Percentiles rank a stretch among this genome's conserved stretches.
Evolutionary conservation across 2,113 vertebrate species (phyloP).

Genomic region (Carassius auratus): DNA sequence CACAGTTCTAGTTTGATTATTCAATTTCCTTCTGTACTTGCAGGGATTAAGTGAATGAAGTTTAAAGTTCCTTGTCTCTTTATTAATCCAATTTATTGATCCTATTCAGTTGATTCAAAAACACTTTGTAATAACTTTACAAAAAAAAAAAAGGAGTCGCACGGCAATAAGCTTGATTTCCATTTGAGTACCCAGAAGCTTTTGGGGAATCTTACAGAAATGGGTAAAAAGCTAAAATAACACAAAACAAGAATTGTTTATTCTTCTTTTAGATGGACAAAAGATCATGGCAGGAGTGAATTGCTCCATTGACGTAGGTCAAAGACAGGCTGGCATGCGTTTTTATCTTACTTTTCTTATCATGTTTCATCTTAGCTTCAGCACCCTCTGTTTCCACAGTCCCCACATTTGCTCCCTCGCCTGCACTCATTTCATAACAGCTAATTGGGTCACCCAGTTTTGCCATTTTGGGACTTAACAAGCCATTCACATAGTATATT

Average conservation of each 20-base stretch:
- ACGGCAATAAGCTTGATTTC: neutral
- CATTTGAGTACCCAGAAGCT: conserved; percentile 5
- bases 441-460: conserved; percentile 47
- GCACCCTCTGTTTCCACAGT: conserved; percentile 49
- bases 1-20: conserved; percentile 53
- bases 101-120: conserved; percentile 47
- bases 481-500: neutral
- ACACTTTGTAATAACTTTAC: conserved; percentile 43
- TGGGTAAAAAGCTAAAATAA: neutral
- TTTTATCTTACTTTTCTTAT: conserved; percentile 32
- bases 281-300: conserved; percentile 33
- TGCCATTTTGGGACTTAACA: conserved; percentile 34
- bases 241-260: neutral
- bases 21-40: conserved; percentile 48
- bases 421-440: conserved; percentile 30
- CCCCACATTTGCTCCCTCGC: conserved; percentile 16
- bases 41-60: conserved; percentile 52
- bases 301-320: conserved; percentile 38
- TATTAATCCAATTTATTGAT: conserved; percentile 54
- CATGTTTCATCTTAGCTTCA: conserved; percentile 50
- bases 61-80: conserved; percentile 47
- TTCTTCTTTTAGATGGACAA: neutral
- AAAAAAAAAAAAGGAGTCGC: neutral
- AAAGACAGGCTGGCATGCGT: conserved; percentile 21
- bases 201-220: neutral